These are phyloP conservation scores for Lophotriccus pileatus DNA, from an alignment of 2,797 vertebrate genomes.

Conservation along the genomic window DNA sequence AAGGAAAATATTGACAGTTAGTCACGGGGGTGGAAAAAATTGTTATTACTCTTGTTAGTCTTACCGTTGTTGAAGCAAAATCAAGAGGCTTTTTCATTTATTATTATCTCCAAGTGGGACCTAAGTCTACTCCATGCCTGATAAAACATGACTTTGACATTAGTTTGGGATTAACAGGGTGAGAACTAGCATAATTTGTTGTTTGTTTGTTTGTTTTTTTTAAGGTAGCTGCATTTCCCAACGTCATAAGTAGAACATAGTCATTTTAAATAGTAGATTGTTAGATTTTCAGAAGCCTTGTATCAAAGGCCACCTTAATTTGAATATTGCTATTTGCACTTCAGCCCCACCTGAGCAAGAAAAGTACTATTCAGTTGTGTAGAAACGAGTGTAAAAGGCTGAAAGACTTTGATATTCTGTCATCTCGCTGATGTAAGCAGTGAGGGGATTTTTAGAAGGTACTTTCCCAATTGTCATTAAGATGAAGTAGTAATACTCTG, in stretches of 20 bases:
- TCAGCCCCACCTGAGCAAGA: neutral
- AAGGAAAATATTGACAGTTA: neutral
- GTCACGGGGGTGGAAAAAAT: neutral
- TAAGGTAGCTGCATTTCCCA: neutral
- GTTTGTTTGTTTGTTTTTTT: neutral
- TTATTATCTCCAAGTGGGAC: neutral
- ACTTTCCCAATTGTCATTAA: neutral
- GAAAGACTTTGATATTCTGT: neutral
- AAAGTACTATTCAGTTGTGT: neutral
- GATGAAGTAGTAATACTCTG: neutral
- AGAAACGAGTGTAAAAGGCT: neutral
- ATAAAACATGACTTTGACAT: neutral
- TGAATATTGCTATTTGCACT: neutral
- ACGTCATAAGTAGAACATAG: neutral
- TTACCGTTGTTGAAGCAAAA: neutral
- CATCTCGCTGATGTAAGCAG: neutral
- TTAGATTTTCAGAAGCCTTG: neutral
- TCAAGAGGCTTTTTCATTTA: neutral
- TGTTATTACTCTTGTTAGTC: neutral
- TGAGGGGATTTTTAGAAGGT: neutral
- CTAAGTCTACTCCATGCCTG: neutral
- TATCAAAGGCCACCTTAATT: neutral
- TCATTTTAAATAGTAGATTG: neutral
- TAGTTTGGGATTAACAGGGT: neutral
- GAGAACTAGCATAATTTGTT: neutral